Conservation (phyloP, 2,797 vertebrate species). For the Siniperca undulata region DNA sequence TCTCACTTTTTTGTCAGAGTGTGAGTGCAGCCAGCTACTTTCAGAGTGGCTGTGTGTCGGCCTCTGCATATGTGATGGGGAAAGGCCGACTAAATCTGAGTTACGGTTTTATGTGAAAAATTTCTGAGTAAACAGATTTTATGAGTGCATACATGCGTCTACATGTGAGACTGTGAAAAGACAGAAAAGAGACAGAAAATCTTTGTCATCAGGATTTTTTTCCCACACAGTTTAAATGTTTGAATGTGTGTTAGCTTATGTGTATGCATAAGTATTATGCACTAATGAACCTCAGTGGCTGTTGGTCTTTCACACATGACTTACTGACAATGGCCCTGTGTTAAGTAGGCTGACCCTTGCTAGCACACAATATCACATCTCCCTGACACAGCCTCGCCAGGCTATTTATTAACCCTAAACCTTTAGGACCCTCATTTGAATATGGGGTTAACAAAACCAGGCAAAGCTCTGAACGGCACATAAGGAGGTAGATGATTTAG, state of each 20-base stretch:
- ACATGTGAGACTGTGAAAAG: slow-evolving; percentile 14
- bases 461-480: slow-evolving; percentile 23
- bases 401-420: slow-evolving; percentile 78
- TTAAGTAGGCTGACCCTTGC: slow-evolving; percentile 78
- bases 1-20: slow-evolving; percentile 64
- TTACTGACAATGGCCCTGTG: slow-evolving; percentile 71
- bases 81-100: slow-evolving; percentile 17
- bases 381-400: slow-evolving; percentile 37
- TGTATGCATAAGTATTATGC: slow-evolving; percentile 50
- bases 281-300: slow-evolving; percentile 52
- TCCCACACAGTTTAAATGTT: neutral
- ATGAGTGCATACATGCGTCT: neutral
- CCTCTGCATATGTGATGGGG: slow-evolving; percentile 8
- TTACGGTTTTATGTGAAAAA: slow-evolving; percentile 12
- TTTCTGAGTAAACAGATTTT: slow-evolving; percentile 13
- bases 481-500: slow-evolving; percentile 47
- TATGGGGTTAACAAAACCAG: slow-evolving; percentile 48
- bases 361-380: slow-evolving; percentile 69
- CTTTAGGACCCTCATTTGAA: slow-evolving; percentile 67
- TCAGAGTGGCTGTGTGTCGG: slow-evolving; percentile 17
- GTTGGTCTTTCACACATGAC: slow-evolving; percentile 73
- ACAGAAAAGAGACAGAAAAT: slow-evolving; percentile 15
- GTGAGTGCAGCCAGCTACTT: slow-evolving; percentile 43
- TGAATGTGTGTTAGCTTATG: slow-evolving; percentile 38
- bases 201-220: neutral